Evolutionary conservation across 2,888 invertebrate genomes (phyloP).

Genomic region (Cheilosia pagana): DNA sequence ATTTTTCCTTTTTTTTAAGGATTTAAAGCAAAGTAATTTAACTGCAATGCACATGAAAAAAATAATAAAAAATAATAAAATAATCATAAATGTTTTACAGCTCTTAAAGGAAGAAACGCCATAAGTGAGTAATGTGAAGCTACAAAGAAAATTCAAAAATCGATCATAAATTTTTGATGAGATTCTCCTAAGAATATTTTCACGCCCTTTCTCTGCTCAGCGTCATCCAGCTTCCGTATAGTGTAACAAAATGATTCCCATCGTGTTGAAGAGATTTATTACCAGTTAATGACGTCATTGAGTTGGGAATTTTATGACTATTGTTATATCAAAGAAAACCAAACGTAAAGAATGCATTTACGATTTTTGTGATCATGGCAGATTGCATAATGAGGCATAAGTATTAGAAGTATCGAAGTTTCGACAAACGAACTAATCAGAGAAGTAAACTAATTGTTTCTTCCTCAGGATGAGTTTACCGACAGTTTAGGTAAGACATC

Average conservation of each 20-base stretch:
- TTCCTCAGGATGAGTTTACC: too few species aligned
- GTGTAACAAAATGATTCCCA: background rate
- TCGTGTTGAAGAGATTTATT: conserved; percentile 21
- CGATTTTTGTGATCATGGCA: too few species aligned
- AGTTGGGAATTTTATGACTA: conserved; percentile 7
- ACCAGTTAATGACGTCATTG: conserved; percentile 32
- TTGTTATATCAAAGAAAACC: conserved; percentile 18
- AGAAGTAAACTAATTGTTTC: too few species aligned
- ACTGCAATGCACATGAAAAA: conserved; percentile 15
- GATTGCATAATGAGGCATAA: too few species aligned
- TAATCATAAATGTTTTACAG: conserved; percentile 41
- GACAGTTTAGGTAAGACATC: too few species aligned
- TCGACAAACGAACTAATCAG: too few species aligned
- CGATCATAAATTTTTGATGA: conserved; percentile 40
- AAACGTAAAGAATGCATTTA: conserved; percentile 17
- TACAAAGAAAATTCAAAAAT: conserved; percentile 33
- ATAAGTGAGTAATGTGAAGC: conserved; percentile 23
- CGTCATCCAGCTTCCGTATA: conserved; percentile 1
- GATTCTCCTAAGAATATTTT: conserved; percentile 27
- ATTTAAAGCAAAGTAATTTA: background rate
- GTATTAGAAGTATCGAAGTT: too few species aligned
- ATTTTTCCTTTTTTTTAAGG: too few species aligned
- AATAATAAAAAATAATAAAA: too few species aligned
- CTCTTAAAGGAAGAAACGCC: conserved; percentile 2
- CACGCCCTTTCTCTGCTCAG: conserved; percentile 31